Evolutionary conservation across 2,797 vertebrate genomes (phyloP).

Genomic region (Dallia pectoralis): DNA sequence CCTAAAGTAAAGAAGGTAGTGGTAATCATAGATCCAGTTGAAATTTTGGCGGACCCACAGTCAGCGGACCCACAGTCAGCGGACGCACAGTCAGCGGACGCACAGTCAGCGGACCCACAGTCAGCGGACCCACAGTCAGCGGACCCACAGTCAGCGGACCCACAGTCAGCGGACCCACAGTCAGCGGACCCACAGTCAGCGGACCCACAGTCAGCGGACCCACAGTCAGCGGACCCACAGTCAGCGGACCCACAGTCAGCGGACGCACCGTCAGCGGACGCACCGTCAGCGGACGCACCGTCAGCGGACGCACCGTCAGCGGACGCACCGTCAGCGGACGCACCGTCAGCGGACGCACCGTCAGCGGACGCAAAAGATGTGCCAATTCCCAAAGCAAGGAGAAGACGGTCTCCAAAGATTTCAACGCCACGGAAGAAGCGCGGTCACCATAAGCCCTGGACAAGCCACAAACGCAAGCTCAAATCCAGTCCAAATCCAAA

Average conservation of each 20-base stretch:
- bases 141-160: conserved; percentile 52
- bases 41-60: conserved; percentile 46
- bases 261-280: conserved; percentile 52
- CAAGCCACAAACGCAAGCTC: conserved; percentile 57
- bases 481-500: conserved; percentile 37
- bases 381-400: conserved; percentile 58
- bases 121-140: conserved; percentile 49
- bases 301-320: conserved; percentile 49
- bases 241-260: conserved; percentile 49
- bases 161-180: conserved; percentile 45
- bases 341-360: conserved; percentile 45
- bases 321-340: conserved; percentile 52
- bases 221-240: conserved; percentile 45
- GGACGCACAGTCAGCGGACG: conserved; percentile 52
- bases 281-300: conserved; percentile 45
- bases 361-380: conserved; percentile 41
- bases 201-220: conserved; percentile 52
- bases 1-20: conserved; percentile 58
- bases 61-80: conserved; percentile 49
- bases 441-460: conserved; percentile 52
- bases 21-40: conserved; percentile 41
- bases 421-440: conserved; percentile 57
- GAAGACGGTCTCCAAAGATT: conserved; percentile 48
- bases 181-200: conserved; percentile 49
- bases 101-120: conserved; percentile 45